phyloP scores from a whole-genome alignment of 2,888 invertebrate species.

The Drosophila suboccidentalis region DNA sequence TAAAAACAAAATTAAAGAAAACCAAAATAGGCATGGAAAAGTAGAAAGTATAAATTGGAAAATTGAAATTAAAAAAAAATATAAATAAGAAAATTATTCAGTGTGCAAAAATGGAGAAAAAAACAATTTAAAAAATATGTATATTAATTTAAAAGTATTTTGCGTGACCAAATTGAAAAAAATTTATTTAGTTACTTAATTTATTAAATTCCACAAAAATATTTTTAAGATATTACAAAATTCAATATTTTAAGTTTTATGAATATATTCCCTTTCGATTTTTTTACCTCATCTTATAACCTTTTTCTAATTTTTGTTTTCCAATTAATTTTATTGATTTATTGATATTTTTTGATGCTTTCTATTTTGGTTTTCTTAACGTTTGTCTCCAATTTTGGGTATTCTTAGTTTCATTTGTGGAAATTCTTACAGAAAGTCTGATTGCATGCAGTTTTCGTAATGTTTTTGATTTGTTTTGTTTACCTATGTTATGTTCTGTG shows the following conservation, averaged over 20 bases:
- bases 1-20: no score
- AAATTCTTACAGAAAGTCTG: neutral
- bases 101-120: no score
- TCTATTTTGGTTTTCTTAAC: neutral
- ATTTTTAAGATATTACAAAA: no score
- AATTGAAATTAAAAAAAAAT: neutral
- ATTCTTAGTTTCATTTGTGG: neutral
- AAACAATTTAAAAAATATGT: no score
- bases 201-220: no score
- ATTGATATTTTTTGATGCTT: neutral
- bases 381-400: neutral
- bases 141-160: no score
- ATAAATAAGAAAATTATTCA: no score
- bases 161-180: no score
- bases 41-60: neutral
- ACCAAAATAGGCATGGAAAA: neutral
- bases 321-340: no score
- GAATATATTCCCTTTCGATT: no score
- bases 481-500: conserved; percentile 40
- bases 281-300: neutral
- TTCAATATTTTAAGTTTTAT: no score
- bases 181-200: no score
- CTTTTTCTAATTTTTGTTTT: neutral
- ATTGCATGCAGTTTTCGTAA: conserved; percentile 54
- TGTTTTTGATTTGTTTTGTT: conserved; percentile 34